Evolutionary conservation across 2,888 invertebrate genomes (phyloP), one percentile per base, ranked within the genome.

Genomic region (Polia nebulosa): DNA sequence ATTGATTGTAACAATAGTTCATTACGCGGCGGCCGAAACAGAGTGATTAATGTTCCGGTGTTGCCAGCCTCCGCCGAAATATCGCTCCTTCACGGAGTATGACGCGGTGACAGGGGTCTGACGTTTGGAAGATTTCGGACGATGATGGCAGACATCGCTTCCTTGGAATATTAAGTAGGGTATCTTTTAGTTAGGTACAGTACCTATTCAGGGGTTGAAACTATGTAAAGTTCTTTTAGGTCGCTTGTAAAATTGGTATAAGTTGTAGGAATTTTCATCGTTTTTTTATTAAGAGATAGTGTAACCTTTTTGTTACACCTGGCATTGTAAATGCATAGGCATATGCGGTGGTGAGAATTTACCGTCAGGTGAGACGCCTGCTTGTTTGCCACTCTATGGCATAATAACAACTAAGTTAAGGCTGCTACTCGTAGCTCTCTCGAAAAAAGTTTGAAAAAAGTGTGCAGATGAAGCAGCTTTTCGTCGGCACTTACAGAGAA

Each of bases 1-100:
- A 87, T 87, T 85, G 85, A 87, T 87, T 83, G 82, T 78, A 76
- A 85, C 88, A 85, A 87, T 89, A 89, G 87, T 89, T 90, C 89
- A 90, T 89, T 80, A 80, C 77, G 73, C 58, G 72, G 81, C 76
- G 71, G 80, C 85, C 86, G 85, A 88, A 88, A 73, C 80, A 63
- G 60, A 86, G 87, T 89, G 89, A 90, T 90, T 89, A 88, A 90
- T 88, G 90, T 76, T 58, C 63, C 64, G 63, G 73, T 61, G 77
- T 69, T 79, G 73, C 81, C 80, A 79, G 68, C 53, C 27, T 25
- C 32, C 25, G 51, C 29, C 55, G 61, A 49, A 80, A 80, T 77
- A 77, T 79, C 61, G 61, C 73, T 47, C 39, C 55, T 53, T 66
- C 72, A 34, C n/a, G 2, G 47, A 66, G 57, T 76, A 66, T 80